Base-by-base conservation (phyloP, 2,888 invertebrate genomes). In the Oligia fasciuncula region DNA sequence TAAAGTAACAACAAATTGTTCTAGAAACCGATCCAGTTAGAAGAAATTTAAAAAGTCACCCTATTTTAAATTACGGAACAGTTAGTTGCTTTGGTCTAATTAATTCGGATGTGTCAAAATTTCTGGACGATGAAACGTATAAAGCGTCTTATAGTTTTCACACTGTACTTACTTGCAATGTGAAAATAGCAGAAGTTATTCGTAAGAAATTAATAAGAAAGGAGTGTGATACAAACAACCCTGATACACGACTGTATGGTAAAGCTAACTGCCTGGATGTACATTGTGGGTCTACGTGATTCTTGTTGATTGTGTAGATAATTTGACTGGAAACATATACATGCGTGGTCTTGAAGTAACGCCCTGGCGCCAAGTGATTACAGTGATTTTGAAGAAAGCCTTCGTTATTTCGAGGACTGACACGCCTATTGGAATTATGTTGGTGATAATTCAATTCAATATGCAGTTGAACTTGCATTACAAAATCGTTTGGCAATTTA, bases 231-330 rank as follows among this genome's bases (percentile, higher is more conserved):
- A 43, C 35, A 51, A 54, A 43, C 88, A 88, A 62, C 88, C 87
- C 88, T 88, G 9, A 46, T 46, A 77, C 35, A 17, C 13, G 46
- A 35, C 73, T 67, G 62, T 73, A 69, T 68, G 73, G 74, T 75
- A 68, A 68, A 35, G 40, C 72, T 89, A 86, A 87, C 86, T 63
- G 69, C 60, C 65, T 69, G 79, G 80, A 81, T 82, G 80, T 86
- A 88, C 76, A 84, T 83, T 87, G 84, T 76, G 71, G 70, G 77
- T 81, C 82, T 90, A 90, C 90, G 90, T 90, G 90, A 87, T 82
- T 84, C 80, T 85, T 72, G 88, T 83, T 89, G 90, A 90, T 89
- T 87, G 84, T 86, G 75, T 63, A 77, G 86, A 88, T 89, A 89
- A 89, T 89, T 87, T 86, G 76, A 79, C 75, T 86, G 63, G 79